Conservation (phyloP, 1,140 invertebrate genomes). For the Heliconius congener region DNA sequence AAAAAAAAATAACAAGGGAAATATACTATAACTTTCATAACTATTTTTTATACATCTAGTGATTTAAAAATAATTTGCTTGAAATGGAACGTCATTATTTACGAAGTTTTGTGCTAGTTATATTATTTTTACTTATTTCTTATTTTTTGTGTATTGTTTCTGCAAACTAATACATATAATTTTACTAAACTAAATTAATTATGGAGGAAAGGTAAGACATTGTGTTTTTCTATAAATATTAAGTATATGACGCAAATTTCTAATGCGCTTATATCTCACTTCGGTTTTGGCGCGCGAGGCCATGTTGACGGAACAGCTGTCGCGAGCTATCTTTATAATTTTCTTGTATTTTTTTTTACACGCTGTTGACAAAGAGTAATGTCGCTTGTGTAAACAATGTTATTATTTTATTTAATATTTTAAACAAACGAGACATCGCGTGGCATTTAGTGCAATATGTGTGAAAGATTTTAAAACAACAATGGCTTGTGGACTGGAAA, state of each 20-base stretch:
- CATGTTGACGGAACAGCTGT: constrained; percentile 78
- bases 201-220: constrained; percentile 38
- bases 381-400: constrained; percentile 48
- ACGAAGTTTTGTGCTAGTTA: constrained; percentile 17
- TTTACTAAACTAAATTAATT: neutral
- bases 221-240: neutral
- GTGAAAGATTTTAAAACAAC: constrained; percentile 38
- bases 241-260: neutral
- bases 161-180: neutral
- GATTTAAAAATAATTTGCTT: neutral
- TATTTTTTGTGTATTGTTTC: constrained; percentile 2
- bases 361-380: constrained; percentile 52
- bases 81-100: constrained; percentile 25
- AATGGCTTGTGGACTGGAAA: constrained; percentile 70
- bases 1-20: too few species aligned
- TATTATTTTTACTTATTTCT: constrained; percentile 1
- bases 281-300: constrained; percentile 74
- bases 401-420: constrained; percentile 39
- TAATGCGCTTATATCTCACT: constrained; percentile 10
- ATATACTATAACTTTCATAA: too few species aligned
- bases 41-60: too few species aligned
- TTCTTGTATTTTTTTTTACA: constrained; percentile 52
- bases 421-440: constrained; percentile 39
- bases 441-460: constrained; percentile 47
- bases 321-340: constrained; percentile 46